Evolutionary conservation across 2,888 invertebrate genomes (phyloP).

Genomic region (Chromoteleia sp.): DNA sequence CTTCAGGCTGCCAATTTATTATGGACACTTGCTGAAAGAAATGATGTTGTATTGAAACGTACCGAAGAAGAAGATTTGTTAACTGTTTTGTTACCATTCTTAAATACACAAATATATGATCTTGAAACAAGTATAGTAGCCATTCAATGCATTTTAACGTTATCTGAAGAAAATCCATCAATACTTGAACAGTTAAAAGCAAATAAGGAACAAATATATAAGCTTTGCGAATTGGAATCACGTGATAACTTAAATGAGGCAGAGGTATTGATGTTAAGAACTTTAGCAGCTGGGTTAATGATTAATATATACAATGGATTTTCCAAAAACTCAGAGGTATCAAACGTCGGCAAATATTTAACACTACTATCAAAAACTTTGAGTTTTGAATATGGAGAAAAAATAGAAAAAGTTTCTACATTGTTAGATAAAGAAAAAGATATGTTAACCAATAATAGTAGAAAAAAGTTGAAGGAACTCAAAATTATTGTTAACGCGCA

Average conservation of each 20-base stretch:
- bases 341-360: slow-evolving; percentile 85
- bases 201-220: slow-evolving; percentile 82
- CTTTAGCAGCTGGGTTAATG: slow-evolving; percentile 87
- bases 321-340: slow-evolving; percentile 62
- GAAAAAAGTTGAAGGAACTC: slow-evolving; percentile 85
- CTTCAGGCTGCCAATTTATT: slow-evolving; percentile 89
- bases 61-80: slow-evolving; percentile 88
- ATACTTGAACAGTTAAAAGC: slow-evolving; percentile 86
- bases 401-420: slow-evolving; percentile 86
- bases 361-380: slow-evolving; percentile 86
- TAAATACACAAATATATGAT: slow-evolving; percentile 87
- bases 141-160: slow-evolving; percentile 89
- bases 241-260: slow-evolving; percentile 85
- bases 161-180: slow-evolving; percentile 89
- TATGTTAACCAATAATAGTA: slow-evolving; percentile 84
- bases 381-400: slow-evolving; percentile 86
- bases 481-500: slow-evolving; percentile 87
- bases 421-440: slow-evolving; percentile 85
- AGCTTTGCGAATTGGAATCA: slow-evolving; percentile 78
- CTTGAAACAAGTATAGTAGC: slow-evolving; percentile 86
- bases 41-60: slow-evolving; percentile 88
- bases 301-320: slow-evolving; percentile 85
- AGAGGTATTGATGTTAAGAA: slow-evolving; percentile 86
- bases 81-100: slow-evolving; percentile 87
- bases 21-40: slow-evolving; percentile 90